phyloP scores from a whole-genome alignment of 2,113 vertebrate species.

The Onychorhynchus coronatus region DNA sequence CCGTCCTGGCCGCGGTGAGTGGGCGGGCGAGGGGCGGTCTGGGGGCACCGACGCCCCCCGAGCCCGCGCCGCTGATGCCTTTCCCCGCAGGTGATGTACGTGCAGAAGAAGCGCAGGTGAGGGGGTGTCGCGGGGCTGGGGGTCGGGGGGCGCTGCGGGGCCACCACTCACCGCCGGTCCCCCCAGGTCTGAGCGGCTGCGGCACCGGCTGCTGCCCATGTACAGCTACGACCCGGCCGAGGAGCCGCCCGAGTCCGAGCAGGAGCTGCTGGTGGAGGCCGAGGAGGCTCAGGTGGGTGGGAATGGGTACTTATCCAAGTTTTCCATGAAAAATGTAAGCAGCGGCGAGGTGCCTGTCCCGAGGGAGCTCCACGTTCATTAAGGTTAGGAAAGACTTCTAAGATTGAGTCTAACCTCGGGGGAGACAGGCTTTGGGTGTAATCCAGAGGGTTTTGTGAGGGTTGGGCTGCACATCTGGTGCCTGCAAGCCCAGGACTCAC shows the following conservation, averaged over 20 bases:
- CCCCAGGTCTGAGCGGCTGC: conserved; percentile 85
- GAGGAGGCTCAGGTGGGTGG: conserved; percentile 86
- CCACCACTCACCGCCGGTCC: rapidly evolving
- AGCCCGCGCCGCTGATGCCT: not conserved
- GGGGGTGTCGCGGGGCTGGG: too few relatives aligned
- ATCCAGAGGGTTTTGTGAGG: not conserved
- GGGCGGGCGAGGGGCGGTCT: not conserved
- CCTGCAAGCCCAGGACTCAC: rapidly evolving
- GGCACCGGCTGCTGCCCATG: conserved; percentile 92
- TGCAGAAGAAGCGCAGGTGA: conserved; percentile 89
- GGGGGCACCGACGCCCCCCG: not conserved
- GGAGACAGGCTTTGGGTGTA: not conserved
- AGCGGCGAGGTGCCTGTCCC: not conserved
- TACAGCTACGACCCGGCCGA: conserved; percentile 93
- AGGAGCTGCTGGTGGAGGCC: conserved; percentile 85
- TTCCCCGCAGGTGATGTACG: conserved; percentile 82
- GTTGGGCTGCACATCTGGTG: not conserved
- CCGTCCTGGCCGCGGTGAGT: conserved; percentile 88
- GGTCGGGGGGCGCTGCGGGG: not conserved
- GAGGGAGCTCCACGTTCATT: not conserved
- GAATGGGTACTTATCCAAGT: not conserved
- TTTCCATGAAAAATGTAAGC: not conserved
- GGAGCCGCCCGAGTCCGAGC: conserved; percentile 89
- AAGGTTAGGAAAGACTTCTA: not conserved
- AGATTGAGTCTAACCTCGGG: rapidly evolving